Base-by-base conservation (phyloP, 2,888 invertebrate species). In the Uloborus plumipes region DNA sequence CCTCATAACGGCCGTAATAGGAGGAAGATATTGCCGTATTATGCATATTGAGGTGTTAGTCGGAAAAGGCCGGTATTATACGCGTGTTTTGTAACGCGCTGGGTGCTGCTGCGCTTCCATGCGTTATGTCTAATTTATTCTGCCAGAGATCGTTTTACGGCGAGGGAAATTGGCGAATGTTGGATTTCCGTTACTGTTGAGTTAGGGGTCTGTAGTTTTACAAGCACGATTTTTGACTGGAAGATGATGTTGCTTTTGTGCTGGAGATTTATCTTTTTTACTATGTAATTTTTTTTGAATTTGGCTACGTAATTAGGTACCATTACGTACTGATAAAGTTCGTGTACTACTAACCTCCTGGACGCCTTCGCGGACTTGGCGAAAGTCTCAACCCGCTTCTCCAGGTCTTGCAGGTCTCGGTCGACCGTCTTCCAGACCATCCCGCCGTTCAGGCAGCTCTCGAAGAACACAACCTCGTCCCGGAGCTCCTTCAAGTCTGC, bases 111-210 rank as follows among this genome's bases (percentile, higher is more conserved):
- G n/a, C 47, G 4, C 22, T 62, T 16, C 47, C 77, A 49, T 9
- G 71, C 26, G 58, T 78, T 78, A 78, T 78, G 26, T 78, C 77
- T 78, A 78, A 78, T 78, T 78, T 78, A 78, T 78, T 70, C 77
- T 9, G 2, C 9, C 11, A 7, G 6, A 7, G 39, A 39, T 39
- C 39, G 39, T 39, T 39, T 20, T 20, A 11, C n/a, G 75, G n/a
- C 20, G 16, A 14, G 18, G 26, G 13, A 31, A 62, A 26, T 20
- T n/a, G 39, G 53, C 69, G 70, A 76, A 76, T 70, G 55, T 20
- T 31, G 62, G 51, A 22, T 47, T 39, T 39, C 39, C 39, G 39
- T 39, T 39, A 39, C 7, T 39, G 39, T 39, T 39, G 39, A 39
- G 39, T 39, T 11, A 11, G 39, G 39, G 3, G 39, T 9, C 39